Base-by-base conservation (phyloP, 2,113 vertebrate genomes). In the Dissostichus mawsoni region DNA sequence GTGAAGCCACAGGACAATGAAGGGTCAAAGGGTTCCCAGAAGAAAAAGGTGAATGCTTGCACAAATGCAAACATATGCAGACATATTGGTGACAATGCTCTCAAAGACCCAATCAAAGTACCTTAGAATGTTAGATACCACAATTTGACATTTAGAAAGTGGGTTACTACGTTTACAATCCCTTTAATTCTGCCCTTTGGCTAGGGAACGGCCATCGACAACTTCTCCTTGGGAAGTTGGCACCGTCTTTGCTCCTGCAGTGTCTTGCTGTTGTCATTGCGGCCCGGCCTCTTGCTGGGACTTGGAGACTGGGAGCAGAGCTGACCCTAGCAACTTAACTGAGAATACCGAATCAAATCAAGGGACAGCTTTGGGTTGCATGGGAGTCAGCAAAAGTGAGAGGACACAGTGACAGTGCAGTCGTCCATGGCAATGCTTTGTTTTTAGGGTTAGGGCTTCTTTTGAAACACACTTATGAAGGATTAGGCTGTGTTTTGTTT, bases 341-440 rank as follows among this genome's bases (percentile, higher is more conserved):
- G 81, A 78, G 58, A 69, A 62, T 57, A 78, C 73, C 51, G 85
- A 90, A 91, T 90, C 77, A 89, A 88, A 92, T 72, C 65, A 88
- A 69, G 47, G 77, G 63, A 79, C 70, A 74, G 70, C 83, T 80
- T 67, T 79, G 52, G 62, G 67, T 86, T 77, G 70, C 61, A 67
- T 20, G 63, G 51, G 52, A 83, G 79, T 89, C 86, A 89, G 89
- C 91, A 91, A 59, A 87, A 89, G 71, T 80, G 76, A 84, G 63
- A 87, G 83, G 83, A 85, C 90, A 73, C 23, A 4, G 68, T 63
- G 68, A 67, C 51, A 41, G 69, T 45, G 17, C 75, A 66, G 56
- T 55, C 57, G 20, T 71, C 59, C 72, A 75, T 48, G 41, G 76
- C 51, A 79, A 64, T 55, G 66, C 7, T 18, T 20, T 62, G 23